A percentile compares a stretch with the other conserved stretches of the same genome.
Conservation (phyloP, 2,797 vertebrate species). For the Sternarchorhynchus goeldii region DNA sequence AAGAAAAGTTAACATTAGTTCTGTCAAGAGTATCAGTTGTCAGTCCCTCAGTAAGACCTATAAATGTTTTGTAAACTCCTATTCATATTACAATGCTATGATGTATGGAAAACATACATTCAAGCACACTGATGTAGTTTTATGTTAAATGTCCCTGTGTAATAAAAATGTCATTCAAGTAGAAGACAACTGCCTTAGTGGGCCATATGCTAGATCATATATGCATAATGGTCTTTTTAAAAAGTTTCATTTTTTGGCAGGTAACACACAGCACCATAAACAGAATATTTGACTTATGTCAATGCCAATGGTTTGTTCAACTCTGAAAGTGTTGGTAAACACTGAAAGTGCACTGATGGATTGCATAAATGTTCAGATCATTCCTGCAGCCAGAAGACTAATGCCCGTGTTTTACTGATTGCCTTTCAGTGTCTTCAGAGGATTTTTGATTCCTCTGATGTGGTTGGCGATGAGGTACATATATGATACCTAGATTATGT, state of each 20-base stretch:
- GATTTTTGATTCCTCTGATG: neutral
- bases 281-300: neutral
- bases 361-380: neutral
- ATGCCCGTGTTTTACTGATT: constrained; percentile 25
- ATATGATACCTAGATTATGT: constrained; percentile 24
- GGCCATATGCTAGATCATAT: constrained; percentile 51
- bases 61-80: constrained; percentile 2
- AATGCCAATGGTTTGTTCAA: constrained; percentile 1
- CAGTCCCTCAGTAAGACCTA: neutral
- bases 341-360: constrained; percentile 3
- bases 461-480: constrained; percentile 23
- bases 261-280: constrained; percentile 42
- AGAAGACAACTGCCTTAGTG: constrained; percentile 52
- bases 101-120: constrained; percentile 6
- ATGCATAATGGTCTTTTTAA: constrained; percentile 10
- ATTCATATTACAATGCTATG: neutral
- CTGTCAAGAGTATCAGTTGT: neutral
- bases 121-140: neutral
- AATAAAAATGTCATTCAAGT: constrained; percentile 65
- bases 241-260: constrained; percentile 17
- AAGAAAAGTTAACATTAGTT: constrained; percentile 4
- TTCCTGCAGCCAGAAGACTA: neutral
- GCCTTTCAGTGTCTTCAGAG: constrained; percentile 6
- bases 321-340: constrained; percentile 5
- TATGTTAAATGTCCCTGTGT: constrained; percentile 9